Conservation (phyloP, 2,113 vertebrate species). For the Heloderma charlesbogerti region DNA sequence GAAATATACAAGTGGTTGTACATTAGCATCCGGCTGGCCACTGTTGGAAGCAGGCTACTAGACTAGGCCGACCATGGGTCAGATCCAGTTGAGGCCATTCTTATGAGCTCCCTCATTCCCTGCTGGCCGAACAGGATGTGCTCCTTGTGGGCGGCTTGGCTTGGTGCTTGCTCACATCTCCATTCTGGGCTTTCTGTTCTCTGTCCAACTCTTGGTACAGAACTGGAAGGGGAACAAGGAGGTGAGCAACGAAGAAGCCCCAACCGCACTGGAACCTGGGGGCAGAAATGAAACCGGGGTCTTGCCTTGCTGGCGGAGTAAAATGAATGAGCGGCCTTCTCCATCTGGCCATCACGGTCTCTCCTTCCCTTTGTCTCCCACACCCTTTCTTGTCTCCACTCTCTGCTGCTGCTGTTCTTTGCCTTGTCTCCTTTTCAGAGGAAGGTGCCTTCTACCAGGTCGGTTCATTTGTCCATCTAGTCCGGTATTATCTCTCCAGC, state of each 20-base stretch:
- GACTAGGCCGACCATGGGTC: not conserved
- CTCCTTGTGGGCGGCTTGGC: not conserved
- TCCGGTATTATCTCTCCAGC: too few species aligned
- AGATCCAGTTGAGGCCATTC: not conserved
- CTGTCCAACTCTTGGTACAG: not conserved
- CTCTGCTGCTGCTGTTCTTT: too few species aligned
- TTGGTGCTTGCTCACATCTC: conserved; percentile 28
- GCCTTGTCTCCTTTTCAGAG: too few species aligned
- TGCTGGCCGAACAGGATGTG: too few species aligned
- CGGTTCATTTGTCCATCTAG: too few species aligned
- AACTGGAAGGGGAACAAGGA: not conserved
- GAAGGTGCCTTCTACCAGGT: too few species aligned
- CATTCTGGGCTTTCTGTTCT: conserved; percentile 27
- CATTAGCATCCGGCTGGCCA: not conserved
- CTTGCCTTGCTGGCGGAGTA: too few species aligned
- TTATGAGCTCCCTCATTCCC: not conserved
- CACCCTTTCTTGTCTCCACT: too few species aligned
- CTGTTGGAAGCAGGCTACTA: not conserved
- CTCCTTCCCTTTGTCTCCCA: too few species aligned
- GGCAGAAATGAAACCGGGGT: not conserved
- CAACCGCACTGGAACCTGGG: not conserved
- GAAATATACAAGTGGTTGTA: not conserved
- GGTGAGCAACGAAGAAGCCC: not conserved
- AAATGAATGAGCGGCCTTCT: not conserved
- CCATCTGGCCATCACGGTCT: not conserved